Conservation (phyloP, 2,888 invertebrate genomes). For the Synergus laeviventris region DNA sequence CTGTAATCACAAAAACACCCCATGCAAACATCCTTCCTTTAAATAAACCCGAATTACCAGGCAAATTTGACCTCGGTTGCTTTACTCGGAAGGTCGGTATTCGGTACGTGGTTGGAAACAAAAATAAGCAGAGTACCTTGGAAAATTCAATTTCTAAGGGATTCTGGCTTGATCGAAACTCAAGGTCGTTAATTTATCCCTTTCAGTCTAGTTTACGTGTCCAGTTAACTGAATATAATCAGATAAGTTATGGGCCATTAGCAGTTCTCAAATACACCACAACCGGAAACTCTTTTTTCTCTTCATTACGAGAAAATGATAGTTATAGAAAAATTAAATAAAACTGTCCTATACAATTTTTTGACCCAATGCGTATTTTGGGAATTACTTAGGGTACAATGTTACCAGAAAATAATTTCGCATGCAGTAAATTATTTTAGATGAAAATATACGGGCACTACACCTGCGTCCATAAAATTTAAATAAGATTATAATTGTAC, state of each 20-base stretch:
- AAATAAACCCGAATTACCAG: conserved; percentile 17
- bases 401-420: too few species aligned
- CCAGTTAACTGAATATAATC: neutral
- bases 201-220: neutral
- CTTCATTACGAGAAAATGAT: neutral
- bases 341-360: too few species aligned
- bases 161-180: neutral
- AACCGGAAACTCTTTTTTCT: neutral
- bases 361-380: too few species aligned
- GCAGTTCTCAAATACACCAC: neutral
- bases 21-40: conserved; percentile 7
- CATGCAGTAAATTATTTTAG: too few species aligned
- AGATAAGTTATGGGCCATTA: neutral
- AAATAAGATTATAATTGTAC: too few species aligned
- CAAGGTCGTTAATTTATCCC: neutral
- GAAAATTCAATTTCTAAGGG: neutral
- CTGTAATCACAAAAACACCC: conserved; percentile 57
- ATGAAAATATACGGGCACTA: too few species aligned
- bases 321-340: too few species aligned
- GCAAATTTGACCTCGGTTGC: conserved; percentile 10
- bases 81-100: neutral
- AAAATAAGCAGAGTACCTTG: conserved; percentile 3
- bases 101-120: conserved; percentile 17
- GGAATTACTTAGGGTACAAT: too few species aligned
- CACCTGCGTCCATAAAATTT: too few species aligned